These are phyloP conservation scores for Busseola fusca DNA, from an alignment of 2,888 invertebrate genomes.

Conservation along the genomic window DNA sequence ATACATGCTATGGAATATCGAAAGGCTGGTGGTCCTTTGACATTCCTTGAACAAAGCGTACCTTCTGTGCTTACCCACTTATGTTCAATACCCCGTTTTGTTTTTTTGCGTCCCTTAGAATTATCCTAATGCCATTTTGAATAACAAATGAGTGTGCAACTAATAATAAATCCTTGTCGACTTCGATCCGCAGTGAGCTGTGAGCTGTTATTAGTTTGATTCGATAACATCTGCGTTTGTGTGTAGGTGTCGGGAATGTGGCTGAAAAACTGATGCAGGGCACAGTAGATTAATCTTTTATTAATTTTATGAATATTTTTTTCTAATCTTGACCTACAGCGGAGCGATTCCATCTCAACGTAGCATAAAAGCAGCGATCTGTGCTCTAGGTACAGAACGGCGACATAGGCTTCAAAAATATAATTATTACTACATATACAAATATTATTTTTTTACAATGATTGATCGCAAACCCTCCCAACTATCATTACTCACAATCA, in stretches of 20 bases:
- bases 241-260: slow-evolving; percentile 16
- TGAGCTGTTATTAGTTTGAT: slow-evolving; percentile 37
- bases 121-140: slow-evolving; percentile 59
- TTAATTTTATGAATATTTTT: background rate
- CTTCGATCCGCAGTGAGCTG: slow-evolving; percentile 15
- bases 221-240: slow-evolving; percentile 30
- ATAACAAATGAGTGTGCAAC: slow-evolving; percentile 58
- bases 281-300: background rate
- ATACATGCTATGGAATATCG: no score
- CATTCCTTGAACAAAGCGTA: background rate
- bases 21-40: no score
- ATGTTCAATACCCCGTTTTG: slow-evolving; percentile 22
- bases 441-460: background rate
- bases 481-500: slow-evolving; percentile 9
- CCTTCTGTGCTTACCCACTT: slow-evolving; percentile 15
- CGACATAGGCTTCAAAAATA: no score
- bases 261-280: background rate
- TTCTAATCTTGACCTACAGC: background rate
- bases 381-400: background rate
- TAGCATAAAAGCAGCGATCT: background rate
- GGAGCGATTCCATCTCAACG: background rate
- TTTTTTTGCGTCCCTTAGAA: slow-evolving; percentile 45
- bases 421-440: background rate
- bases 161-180: slow-evolving; percentile 54
- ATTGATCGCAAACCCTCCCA: background rate